phyloP scores from a whole-genome alignment of 2,888 invertebrate genomes.

The Teleogryllus oceanicus region DNA sequence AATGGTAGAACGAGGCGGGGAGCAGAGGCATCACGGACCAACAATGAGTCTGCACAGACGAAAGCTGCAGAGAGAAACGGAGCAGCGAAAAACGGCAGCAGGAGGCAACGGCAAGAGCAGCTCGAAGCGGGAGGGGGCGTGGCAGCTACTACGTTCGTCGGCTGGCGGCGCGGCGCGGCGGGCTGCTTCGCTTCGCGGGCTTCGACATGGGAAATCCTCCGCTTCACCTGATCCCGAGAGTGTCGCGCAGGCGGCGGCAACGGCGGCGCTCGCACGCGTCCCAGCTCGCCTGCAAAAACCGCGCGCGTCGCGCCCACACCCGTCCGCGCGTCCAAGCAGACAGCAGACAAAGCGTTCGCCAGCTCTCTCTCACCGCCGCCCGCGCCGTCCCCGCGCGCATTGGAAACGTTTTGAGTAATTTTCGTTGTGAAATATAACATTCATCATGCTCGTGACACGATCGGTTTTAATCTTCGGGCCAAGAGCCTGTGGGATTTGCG shows the following conservation, averaged over 20 bases:
- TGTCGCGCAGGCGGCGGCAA: too few relatives aligned
- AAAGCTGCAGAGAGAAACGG: too few relatives aligned
- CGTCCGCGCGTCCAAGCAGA: too few relatives aligned
- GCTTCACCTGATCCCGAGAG: not conserved
- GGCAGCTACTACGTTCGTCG: not conserved
- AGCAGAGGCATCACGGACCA: too few relatives aligned
- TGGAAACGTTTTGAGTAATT: slow-evolving; percentile 9
- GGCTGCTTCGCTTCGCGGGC: not conserved
- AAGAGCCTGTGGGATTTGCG: slow-evolving; percentile 18
- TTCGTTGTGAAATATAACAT: slow-evolving; percentile 18
- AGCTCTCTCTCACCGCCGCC: not conserved
- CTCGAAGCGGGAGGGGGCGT: not conserved
- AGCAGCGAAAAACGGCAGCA: too few relatives aligned
- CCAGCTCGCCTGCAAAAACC: too few relatives aligned
- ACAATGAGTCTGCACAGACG: too few relatives aligned
- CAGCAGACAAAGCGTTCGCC: not conserved
- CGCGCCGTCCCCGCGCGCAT: not conserved
- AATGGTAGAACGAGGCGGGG: too few relatives aligned
- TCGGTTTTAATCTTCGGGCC: slow-evolving; percentile 1
- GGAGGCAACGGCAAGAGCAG: too few relatives aligned
- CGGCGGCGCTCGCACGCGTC: too few relatives aligned
- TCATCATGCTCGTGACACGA: slow-evolving; percentile 18
- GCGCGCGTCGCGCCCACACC: too few relatives aligned
- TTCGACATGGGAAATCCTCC: not conserved
- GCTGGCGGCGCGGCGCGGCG: not conserved